phyloP scores from a whole-genome alignment of 2,888 invertebrate species.

The Trimorus sp. region DNA sequence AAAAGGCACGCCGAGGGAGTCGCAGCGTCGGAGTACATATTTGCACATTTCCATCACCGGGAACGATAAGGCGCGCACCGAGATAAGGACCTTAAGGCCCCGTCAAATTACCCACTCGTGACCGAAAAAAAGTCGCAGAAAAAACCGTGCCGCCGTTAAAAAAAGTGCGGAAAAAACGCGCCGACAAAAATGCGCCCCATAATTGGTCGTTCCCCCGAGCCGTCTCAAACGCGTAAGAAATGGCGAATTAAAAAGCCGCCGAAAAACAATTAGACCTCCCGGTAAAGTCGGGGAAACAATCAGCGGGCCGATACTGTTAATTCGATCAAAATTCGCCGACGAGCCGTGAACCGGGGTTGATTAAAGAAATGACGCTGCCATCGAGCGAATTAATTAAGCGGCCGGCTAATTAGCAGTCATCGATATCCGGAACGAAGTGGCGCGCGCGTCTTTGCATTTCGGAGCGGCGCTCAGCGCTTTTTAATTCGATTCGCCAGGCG shows the following conservation, averaged over 20 bases:
- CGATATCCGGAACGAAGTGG: conserved; percentile 66
- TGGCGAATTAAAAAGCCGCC: conserved; percentile 24
- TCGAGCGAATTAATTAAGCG: conserved; percentile 54
- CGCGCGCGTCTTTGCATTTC: conserved; percentile 45
- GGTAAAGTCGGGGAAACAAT: background rate
- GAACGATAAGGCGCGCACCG: conserved; percentile 62
- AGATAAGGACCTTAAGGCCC: conserved; percentile 66
- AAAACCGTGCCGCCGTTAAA: conserved; percentile 11
- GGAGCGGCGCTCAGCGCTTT: conserved; percentile 50
- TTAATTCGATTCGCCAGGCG: conserved; percentile 62
- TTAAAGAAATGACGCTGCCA: conserved; percentile 56
- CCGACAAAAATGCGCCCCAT: conserved; percentile 23
- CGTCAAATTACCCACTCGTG: conserved; percentile 58
- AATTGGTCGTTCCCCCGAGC: conserved; percentile 14
- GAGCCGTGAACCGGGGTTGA: conserved; percentile 30
- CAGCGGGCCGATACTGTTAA: conserved; percentile 35
- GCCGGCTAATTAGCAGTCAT: conserved; percentile 66
- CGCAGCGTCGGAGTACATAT: conserved; percentile 66
- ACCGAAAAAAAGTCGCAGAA: background rate
- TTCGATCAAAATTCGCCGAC: conserved; percentile 38
- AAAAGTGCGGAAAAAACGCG: conserved; percentile 29
- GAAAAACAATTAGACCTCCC: conserved; percentile 29
- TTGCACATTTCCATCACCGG: conserved; percentile 69
- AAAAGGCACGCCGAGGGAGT: conserved; percentile 62
- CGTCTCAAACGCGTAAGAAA: conserved; percentile 1